Conservation (phyloP, 2,888 invertebrate genomes). For the Idaea dimidiata region DNA sequence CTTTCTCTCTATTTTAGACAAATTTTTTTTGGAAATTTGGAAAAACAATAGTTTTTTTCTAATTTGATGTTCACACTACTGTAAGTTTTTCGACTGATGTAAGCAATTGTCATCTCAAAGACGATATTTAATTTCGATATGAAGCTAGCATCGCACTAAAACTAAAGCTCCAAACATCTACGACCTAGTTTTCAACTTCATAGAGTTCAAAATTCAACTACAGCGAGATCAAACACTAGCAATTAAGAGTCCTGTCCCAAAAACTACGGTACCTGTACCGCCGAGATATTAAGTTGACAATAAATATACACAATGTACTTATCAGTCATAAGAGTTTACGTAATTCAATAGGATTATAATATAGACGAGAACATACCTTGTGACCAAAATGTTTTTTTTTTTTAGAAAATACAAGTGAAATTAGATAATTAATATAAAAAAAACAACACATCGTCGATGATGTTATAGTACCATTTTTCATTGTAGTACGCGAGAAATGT, state of each 20-base stretch:
- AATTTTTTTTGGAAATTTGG: too few relatives aligned
- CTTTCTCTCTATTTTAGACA: too few relatives aligned
- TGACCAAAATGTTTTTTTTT: slow-evolving; percentile 49
- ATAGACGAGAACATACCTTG: slow-evolving; percentile 60
- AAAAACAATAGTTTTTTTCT: too few relatives aligned
- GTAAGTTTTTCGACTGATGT: too few relatives aligned
- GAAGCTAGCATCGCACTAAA: too few relatives aligned
- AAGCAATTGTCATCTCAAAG: too few relatives aligned
- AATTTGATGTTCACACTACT: too few relatives aligned
- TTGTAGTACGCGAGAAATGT: not conserved
- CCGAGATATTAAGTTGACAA: slow-evolving; percentile 24
- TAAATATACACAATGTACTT: slow-evolving; percentile 55
- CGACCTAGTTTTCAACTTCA: not conserved
- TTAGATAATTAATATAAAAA: slow-evolving; percentile 27
- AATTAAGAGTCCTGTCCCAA: slow-evolving; percentile 23
- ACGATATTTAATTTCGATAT: too few relatives aligned
- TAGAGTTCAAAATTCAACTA: not conserved
- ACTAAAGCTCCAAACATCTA: not conserved
- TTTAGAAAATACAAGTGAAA: slow-evolving; percentile 40
- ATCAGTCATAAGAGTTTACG: slow-evolving; percentile 61
- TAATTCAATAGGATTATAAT: slow-evolving; percentile 36
- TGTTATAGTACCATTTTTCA: slow-evolving; percentile 39
- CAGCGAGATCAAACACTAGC: slow-evolving; percentile 20
- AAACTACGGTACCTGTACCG: slow-evolving; percentile 22
- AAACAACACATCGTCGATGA: slow-evolving; percentile 34